Evolutionary conservation across 2,888 invertebrate species (phyloP), one percentile per base, ranked within the genome.

Genomic region (Spisula subtruncata): DNA sequence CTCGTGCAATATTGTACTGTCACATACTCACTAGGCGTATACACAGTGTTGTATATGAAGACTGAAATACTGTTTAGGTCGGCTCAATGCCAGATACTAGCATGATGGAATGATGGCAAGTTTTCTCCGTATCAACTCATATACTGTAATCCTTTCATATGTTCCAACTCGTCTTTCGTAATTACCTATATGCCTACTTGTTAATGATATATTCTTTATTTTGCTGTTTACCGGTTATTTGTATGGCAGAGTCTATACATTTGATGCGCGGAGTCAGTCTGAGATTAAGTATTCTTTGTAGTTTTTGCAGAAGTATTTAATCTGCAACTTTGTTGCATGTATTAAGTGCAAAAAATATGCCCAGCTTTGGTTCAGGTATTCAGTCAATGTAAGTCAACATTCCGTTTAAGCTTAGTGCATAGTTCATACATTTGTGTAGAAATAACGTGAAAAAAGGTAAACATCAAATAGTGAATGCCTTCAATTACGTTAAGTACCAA

Each of bases 141-240:
- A 25, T 25, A 25, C 25, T 25, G n/a, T n/a, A 25, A 66, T 25
- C 60, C 10, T 10, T 25, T 66, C 8, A 25, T 66, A 66, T 20
- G 20, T 66, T 25, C 60, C 60, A n/a, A 25, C 10, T 10, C n/a
- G 60, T 66, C 60, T 66, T 66, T 66, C 60, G 25, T 66, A 25
- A n/a, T 66, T 66, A 66, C 60, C 60, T 66, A 51, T 51, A 51
- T 41, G 56, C 25, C 25, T 20, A 66, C 60, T 66, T 66, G 60
- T 66, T 66, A 25, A 66, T 12, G 51, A 16, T 51, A 51, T 51
- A 66, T 25, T 10, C 60, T n/a, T 66, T 25, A 66, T 66, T 25
- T 66, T 66, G 60, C 25, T 51, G 25, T n/a, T 10, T 25, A 6
- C 25, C 14, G 25, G 10, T 10, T 25, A 6, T 18, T 18, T 56